Base-by-base conservation (phyloP, 2,888 invertebrate species). In the Nezara viridula region DNA sequence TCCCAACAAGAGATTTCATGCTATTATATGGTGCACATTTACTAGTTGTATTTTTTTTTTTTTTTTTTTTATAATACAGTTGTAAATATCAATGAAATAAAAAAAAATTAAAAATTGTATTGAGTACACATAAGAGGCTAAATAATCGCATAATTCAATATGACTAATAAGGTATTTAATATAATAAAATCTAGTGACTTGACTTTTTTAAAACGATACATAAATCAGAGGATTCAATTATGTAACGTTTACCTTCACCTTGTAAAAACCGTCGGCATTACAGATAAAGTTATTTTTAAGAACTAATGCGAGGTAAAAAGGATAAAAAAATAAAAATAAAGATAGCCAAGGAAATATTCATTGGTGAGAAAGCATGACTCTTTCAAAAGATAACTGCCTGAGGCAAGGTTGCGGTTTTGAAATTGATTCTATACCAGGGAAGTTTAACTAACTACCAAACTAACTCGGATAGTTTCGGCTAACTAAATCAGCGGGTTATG, bases 261-360 rank as follows among this genome's bases (percentile, higher is more conserved):
- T 73, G 66, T 7, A 37, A 19, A 37, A 37, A 73, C 37, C 2
- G 66, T 73, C 37, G 32, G 66, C 66, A 73, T 37, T 19, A 73
- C 37, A 73, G 66, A 73, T 73, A 73, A 73, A 73, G 66, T 73
- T 73, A 73, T 73, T 73, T 73, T 73, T 32, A 73, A 19, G 66
- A 37, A 37, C 44, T 44, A 44, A 44, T 44, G 44, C 44, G 44
- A 44, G 10, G 44, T 44, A 44, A 44, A 44, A 44, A 44, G n/a
- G n/a, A n/a, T n/a, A n/a, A n/a, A n/a, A n/a, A n/a, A n/a, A n/a
- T n/a, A n/a, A 44, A 7, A 44, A 44, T 44, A 44, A 44, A 44
- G 44, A 44, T 44, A 44, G 44, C 5, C 44, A 44, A 44, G 44
- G 10, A 44, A 44, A 44, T 19, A 32, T 37, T 32, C 66, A 73